Base-by-base conservation (phyloP, 2,113 vertebrate genomes). In the Dasyprocta punctata region DNA sequence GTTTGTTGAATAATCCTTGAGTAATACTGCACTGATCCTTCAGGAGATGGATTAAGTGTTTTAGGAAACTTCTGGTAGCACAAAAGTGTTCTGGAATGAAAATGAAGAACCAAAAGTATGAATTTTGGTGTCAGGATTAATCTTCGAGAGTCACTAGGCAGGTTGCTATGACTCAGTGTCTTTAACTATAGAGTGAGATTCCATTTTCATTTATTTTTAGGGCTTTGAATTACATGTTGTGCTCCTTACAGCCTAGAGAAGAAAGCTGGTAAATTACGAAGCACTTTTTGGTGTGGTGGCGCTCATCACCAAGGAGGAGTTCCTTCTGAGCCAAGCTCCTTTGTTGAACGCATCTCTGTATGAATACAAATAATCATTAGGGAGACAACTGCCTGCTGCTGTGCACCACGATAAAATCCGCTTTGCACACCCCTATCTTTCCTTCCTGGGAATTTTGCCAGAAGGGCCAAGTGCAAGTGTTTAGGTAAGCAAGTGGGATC, bases 371-470 rank as follows among this genome's bases (percentile, higher is more conserved):
- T 94, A 97, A 92, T 86, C 93, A 54, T 97, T 97, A 93, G 81
- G 92, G 96, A 95, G 95, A 95, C 97, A 97, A 97, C 95, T 97
- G 96, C 94, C 97, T 97, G 89, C 97, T 89, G 86, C 97, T 97
- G 96, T 95, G 97, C 83, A 96, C 95, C 30, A 63, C 44, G 90
- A 75, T 95, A 98, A 98, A 98, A 90, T 26, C 65, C 94, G 54
- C 94, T 97, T 93, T 28, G 7, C 52, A 9, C 22, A 92, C 54
- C 94, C 85, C 71, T 82, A 94, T 97, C 94, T 97, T 3, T 73
- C 97, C 93, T 98, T 97, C 47, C 90, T 96, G 98, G 97, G 98
- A 98, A 98, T 83, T 92, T 93, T 98, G 98, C 98, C 98, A 98
- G 96, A 44, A 12, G 65, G 80, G n/a, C 73, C 87, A 47, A 61